phyloP scores from a whole-genome alignment of 2,113 vertebrate species.

The Fulica atra region DNA sequence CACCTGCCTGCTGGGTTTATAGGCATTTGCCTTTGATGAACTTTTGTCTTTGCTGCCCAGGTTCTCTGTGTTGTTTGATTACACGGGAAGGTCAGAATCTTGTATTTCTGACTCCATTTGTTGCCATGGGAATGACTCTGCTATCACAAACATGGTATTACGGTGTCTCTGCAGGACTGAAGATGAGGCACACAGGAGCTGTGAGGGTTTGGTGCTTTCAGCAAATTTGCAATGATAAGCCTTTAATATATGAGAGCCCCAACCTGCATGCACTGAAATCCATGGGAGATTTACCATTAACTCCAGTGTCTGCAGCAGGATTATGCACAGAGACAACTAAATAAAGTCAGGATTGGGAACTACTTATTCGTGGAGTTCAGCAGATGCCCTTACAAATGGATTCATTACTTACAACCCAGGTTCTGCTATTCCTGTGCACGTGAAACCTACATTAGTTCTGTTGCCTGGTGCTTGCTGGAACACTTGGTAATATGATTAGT shows the following conservation, averaged over 20 bases:
- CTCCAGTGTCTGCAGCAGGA: not conserved
- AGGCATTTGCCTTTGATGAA: not conserved
- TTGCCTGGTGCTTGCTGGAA: not conserved
- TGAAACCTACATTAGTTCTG: not conserved
- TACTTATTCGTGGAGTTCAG: not conserved
- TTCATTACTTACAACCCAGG: not conserved
- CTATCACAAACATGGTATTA: slow-evolving; percentile 18
- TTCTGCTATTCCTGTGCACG: not conserved
- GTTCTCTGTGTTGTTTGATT: slow-evolving; percentile 7
- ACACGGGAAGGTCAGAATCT: slow-evolving; percentile 18
- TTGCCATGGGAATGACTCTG: slow-evolving; percentile 64
- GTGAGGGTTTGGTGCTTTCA: slow-evolving; percentile 34
- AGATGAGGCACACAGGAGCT: slow-evolving; percentile 39
- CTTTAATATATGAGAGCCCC: slow-evolving; percentile 13
- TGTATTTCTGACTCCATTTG: slow-evolving; percentile 35
- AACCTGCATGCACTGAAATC: slow-evolving; percentile 19
- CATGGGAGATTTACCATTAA: slow-evolving; percentile 21
- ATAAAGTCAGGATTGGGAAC: not conserved
- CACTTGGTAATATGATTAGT: not conserved
- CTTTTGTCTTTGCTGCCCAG: not conserved
- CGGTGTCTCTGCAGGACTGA: slow-evolving; percentile 47
- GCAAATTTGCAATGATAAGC: slow-evolving; percentile 39
- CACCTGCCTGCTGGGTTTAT: not conserved
- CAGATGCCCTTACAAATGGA: not conserved
- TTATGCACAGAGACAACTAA: slow-evolving; percentile 40